A percentile compares a stretch with the other conserved stretches of the same genome.
These are phyloP conservation scores for Rafetus swinhoei DNA, from an alignment of 2,113 vertebrate genomes.

Conservation along the genomic window DNA sequence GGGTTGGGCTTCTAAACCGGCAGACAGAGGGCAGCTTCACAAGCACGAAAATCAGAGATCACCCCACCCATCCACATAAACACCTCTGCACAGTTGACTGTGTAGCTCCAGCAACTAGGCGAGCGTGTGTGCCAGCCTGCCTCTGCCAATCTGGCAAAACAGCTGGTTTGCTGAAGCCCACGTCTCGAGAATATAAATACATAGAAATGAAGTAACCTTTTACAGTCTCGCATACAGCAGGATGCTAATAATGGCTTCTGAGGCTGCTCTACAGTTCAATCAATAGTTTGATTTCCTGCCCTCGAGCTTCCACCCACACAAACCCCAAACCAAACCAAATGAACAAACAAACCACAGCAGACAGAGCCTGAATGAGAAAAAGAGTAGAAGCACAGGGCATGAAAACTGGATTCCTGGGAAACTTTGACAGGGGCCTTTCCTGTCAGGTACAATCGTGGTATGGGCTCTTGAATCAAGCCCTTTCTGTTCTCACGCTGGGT, in stretches of 20 bases:
- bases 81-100: not conserved
- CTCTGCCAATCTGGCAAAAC: not conserved
- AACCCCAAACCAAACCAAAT: fast-evolving
- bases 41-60: not conserved
- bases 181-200: conserved; percentile 43
- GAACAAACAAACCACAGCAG: not conserved
- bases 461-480: not conserved
- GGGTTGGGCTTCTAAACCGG: conserved; percentile 34
- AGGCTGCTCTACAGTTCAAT: conserved; percentile 50
- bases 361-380: fast-evolving
- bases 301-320: conserved; percentile 40
- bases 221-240: conserved; percentile 18
- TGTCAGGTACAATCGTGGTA: fast-evolving
- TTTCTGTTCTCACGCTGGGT: not conserved
- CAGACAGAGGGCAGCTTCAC: not conserved
- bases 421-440: not conserved
- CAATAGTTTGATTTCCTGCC: conserved; percentile 76
- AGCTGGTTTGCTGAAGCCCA: conserved; percentile 2
- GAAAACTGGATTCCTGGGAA: not conserved
- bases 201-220: conserved; percentile 34
- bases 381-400: fast-evolving
- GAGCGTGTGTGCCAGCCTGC: fast-evolving
- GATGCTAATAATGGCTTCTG: conserved; percentile 54
- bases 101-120: not conserved
- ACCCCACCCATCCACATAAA: not conserved